Evolutionary conservation across 2,113 vertebrate species (phyloP).

Genomic region (Hippocampus guttulatus): DNA sequence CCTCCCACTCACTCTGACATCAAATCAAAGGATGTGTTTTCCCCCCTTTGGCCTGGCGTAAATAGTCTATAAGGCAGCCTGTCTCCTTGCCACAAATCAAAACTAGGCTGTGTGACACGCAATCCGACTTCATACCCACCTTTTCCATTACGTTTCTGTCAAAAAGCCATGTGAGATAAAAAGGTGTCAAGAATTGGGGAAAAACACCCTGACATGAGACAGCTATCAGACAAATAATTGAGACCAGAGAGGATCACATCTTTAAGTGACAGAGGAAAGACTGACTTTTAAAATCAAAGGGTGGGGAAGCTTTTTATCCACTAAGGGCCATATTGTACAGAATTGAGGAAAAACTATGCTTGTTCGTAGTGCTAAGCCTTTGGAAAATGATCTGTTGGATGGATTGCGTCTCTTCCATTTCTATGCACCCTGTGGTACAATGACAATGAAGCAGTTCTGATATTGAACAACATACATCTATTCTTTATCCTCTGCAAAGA

Average conservation of each 20-base stretch:
- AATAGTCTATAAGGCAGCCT: background rate
- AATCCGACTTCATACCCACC: conserved; percentile 33
- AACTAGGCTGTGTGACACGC: conserved; percentile 33
- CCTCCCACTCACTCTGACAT: conserved; percentile 13
- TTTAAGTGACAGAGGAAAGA: conserved; percentile 32
- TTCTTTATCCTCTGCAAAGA: too few relatives aligned
- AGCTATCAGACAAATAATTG: conserved; percentile 50
- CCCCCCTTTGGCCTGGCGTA: background rate
- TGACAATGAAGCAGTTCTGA: too few relatives aligned
- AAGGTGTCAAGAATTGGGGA: conserved; percentile 26
- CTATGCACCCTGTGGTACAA: too few relatives aligned
- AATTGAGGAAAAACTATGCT: too few relatives aligned
- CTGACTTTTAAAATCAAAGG: conserved; percentile 21
- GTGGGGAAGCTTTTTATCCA: background rate
- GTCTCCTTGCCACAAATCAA: conserved; percentile 17
- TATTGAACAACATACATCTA: too few relatives aligned
- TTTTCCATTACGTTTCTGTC: conserved; percentile 55
- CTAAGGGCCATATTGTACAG: background rate
- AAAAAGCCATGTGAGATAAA: conserved; percentile 39
- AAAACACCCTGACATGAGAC: conserved; percentile 27
- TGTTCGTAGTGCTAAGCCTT: too few relatives aligned
- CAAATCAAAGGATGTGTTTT: background rate
- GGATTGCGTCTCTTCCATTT: too few relatives aligned
- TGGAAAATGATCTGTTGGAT: too few relatives aligned
- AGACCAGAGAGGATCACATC: conserved; percentile 45